Percentiles rank a stretch among this genome's conserved stretches.
Conservation (phyloP, 2,113 vertebrate species). For the Phalacrocorax aristotelis region DNA sequence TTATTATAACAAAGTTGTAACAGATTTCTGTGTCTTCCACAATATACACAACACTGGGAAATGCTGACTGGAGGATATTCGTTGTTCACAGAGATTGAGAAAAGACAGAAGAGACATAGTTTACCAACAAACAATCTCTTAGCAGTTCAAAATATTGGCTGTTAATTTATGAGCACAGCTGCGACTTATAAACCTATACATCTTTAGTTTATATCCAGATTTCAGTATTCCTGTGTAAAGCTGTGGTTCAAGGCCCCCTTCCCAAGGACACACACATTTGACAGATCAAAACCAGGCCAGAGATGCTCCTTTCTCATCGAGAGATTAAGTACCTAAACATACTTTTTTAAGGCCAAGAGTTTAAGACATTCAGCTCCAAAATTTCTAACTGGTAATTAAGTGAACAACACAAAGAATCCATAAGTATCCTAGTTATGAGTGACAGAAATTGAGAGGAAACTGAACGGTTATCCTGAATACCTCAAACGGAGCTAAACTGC, state of each 20-base stretch:
- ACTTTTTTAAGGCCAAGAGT: not conserved
- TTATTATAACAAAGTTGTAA: not conserved
- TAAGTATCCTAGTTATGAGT: not conserved
- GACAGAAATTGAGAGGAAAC: not conserved
- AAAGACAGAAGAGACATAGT: constrained; percentile 9
- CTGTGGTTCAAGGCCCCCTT: not conserved
- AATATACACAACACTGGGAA: not conserved
- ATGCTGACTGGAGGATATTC: not conserved
- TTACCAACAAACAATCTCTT: constrained; percentile 41
- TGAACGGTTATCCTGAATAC: not conserved
- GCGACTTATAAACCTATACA: constrained; percentile 23
- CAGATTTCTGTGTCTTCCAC: not conserved
- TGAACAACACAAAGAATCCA: not conserved
- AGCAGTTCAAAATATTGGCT: constrained; percentile 28
- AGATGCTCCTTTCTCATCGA: not conserved
- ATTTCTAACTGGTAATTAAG: not conserved
- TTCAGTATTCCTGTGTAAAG: not conserved
- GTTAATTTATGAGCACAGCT: constrained; percentile 48
- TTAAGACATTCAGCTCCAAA: not conserved
- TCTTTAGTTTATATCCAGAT: not conserved
- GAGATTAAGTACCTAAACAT: not conserved
- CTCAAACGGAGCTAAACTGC: not conserved
- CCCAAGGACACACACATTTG: not conserved
- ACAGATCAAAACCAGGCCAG: not conserved
- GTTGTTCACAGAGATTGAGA: not conserved